Conservation (phyloP, 2,113 vertebrate species). For the Caracal caracal region DNA sequence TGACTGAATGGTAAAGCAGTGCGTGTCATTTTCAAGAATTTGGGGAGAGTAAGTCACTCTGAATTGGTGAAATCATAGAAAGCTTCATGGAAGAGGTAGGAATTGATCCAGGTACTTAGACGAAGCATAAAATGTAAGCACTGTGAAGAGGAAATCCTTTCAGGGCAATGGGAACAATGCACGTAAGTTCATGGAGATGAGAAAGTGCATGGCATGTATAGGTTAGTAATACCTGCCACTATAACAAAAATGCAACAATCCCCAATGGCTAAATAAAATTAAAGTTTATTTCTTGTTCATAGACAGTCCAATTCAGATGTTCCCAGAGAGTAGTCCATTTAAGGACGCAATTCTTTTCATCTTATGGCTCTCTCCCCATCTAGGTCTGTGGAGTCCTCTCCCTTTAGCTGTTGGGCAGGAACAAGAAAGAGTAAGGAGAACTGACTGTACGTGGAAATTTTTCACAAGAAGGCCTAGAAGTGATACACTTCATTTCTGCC, state of each 20-base stretch:
- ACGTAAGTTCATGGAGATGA: not conserved
- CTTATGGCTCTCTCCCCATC: not conserved
- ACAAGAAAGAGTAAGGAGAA: not conserved
- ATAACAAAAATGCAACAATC: not conserved
- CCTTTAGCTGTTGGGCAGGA: not conserved
- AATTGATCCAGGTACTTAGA: not conserved
- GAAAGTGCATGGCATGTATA: not conserved
- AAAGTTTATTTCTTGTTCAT: not conserved
- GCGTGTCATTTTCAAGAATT: not conserved
- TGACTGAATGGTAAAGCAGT: not conserved
- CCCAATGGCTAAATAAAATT: not conserved
- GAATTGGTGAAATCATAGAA: not conserved
- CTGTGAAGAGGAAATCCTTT: not conserved
- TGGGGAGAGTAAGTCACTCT: not conserved
- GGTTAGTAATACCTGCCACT: not conserved
- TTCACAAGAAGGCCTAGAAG: not conserved
- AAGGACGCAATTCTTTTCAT: not conserved
- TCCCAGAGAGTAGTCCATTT: not conserved
- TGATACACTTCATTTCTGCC: not conserved
- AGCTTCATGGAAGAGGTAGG: not conserved
- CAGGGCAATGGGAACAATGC: not conserved
- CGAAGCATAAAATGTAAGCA: not conserved
- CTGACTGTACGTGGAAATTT: not conserved
- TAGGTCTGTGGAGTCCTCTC: not conserved
- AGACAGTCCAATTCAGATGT: not conserved